Base-by-base conservation (phyloP, 2,888 invertebrate species). In the Eupithecia insigniata region DNA sequence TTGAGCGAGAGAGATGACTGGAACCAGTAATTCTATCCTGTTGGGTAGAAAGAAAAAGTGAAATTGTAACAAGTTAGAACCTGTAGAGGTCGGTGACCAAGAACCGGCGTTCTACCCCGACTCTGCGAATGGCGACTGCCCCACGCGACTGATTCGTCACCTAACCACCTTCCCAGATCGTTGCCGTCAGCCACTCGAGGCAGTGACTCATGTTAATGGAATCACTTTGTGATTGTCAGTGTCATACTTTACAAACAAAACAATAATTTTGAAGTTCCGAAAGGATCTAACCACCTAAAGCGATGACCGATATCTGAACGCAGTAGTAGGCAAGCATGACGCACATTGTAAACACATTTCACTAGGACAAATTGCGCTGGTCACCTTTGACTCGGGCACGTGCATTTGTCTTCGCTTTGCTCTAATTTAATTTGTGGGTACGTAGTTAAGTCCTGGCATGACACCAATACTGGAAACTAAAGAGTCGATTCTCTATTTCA, bases 31-130 rank as follows among this genome's bases (percentile, higher is more conserved):
- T 72, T 69, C 51, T 66, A 77, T 80, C 79, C 81, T 77, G 78
- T 74, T 76, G 75, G 76, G 79, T 81, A 77, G 78, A 85, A 88
- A 88, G 88, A 90, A 92, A 92, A 93, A 93, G 92, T 92, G 91
- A 92, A 93, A 92, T 86, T 90, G 89, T 90, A 92, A 88, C 93
- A 92, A 89, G 93, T 92, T 86, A 84, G 89, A 92, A 92, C 93
- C 91, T 91, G 93, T 87, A 85, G 89, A 85, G 93, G 92, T 93
- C 93, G 90, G 86, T 91, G 93, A 93, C 93, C 93, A 92, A 86
- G 85, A 78, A 78, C 71, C 72, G 76, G 72, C 76, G 78, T 74
- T 74, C 76, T 76, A 75, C 78, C 77, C 80, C 82, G 80, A 79
- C 81, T 80, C 81, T 78, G 79, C 83, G 83, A 82, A 87, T 85